These are phyloP conservation scores for Xanthia icteritia DNA, from an alignment of 2,888 invertebrate genomes.

Conservation along the genomic window DNA sequence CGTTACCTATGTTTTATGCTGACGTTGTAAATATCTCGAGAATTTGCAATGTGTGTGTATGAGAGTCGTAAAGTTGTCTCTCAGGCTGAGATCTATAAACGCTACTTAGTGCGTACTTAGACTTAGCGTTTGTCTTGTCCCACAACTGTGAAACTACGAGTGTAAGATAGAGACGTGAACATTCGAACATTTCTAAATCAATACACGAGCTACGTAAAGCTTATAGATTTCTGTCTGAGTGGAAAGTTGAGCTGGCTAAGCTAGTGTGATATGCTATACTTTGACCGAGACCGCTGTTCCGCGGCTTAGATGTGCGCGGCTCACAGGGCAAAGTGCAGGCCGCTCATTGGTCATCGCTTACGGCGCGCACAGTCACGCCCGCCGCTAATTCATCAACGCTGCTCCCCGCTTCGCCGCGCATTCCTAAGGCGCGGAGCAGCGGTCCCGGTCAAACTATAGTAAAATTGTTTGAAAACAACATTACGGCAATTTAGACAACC, in stretches of 20 bases:
- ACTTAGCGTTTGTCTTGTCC: not conserved
- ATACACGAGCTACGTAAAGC: not conserved
- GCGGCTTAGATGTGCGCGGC: no score
- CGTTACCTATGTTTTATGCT: conserved; percentile 23
- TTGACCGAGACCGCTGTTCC: no score
- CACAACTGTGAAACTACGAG: not conserved
- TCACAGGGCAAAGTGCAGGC: no score
- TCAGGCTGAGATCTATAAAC: not conserved
- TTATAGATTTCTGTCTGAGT: not conserved
- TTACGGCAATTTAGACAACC: not conserved
- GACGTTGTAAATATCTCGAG: conserved; percentile 32
- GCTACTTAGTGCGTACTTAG: not conserved
- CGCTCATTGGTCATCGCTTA: no score
- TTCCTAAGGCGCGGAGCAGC: no score
- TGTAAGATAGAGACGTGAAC: not conserved
- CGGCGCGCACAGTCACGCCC: no score
- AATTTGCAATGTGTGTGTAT: conserved; percentile 7
- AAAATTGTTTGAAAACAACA: conserved; percentile 17
- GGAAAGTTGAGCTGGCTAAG: conserved; percentile 8
- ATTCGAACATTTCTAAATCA: no score
- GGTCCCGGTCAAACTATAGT: not conserved
- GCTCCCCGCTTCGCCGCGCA: no score
- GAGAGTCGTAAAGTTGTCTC: conserved; percentile 3
- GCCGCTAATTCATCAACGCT: no score
- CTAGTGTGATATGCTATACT: not conserved